A percentile compares a stretch with the other conserved stretches of the same genome.
Evolutionary conservation across 2,113 vertebrate genomes (phyloP).

Genomic region (Sturnus vulgaris): DNA sequence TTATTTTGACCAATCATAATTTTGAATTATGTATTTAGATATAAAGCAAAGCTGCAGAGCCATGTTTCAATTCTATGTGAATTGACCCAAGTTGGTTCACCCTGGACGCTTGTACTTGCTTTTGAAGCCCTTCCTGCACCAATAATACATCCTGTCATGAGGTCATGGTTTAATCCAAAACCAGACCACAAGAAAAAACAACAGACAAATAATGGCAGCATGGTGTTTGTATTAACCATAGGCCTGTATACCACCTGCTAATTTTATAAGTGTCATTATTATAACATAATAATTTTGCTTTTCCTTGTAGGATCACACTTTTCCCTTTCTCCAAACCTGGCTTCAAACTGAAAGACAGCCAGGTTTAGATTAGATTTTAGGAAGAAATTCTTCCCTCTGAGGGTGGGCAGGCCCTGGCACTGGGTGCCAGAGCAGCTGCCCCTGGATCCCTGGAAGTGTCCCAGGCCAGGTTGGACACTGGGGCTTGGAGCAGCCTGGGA

Average conservation of each 20-base stretch:
- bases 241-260: not conserved
- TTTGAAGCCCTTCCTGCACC: not conserved
- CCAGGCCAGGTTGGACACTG: accelerated
- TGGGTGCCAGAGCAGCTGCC: not conserved
- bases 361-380: not conserved
- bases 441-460: not conserved
- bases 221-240: not conserved
- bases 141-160: not conserved
- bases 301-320: not conserved
- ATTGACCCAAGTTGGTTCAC: not conserved
- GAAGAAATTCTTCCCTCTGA: not conserved
- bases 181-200: not conserved
- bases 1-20: not conserved
- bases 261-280: not conserved
- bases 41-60: not conserved
- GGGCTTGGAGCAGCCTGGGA: not conserved
- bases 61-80: not conserved
- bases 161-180: not conserved
- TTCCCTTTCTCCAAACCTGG: not conserved
- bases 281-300: not conserved
- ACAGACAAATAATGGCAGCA: not conserved
- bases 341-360: not conserved
- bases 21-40: not conserved
- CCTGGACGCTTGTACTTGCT: not conserved
- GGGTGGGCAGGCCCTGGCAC: accelerated